Base-by-base conservation (phyloP, 2,888 invertebrate species). In the Lagria hirta region DNA sequence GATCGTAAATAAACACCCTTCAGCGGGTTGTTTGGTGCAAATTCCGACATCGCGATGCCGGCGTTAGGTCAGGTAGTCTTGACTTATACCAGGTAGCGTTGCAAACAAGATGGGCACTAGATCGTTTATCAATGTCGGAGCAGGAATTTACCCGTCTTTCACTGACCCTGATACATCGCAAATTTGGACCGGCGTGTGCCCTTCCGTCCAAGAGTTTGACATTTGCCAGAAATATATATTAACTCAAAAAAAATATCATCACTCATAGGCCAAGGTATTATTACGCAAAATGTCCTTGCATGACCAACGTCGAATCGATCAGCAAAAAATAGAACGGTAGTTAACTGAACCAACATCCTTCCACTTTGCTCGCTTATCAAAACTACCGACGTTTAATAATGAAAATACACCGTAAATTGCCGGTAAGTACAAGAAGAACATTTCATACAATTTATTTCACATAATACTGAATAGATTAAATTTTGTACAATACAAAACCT, bases 1-100 rank as follows among this genome's bases (percentile, higher is more conserved):
- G 58, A 56, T 60, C 58, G 58, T 60, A 60, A 60, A 60, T 60
- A 60, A 58, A 60, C 60, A 58, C 56, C 60, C 55, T 58, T 60
- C 58, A 55, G 48, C 49, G 48, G 57, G 60, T 55, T 60, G 58
- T 58, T 60, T 48, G 49, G 44, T 44, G 40, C 46, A 49, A 54
- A 60, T 57, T 57, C 54, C 55, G 22, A 13, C 29, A 46, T 21
- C 42, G 24, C 28, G 38, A 37, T 37, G 37, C 21, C 33, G 45
- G 29, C 41, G 37, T 13, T 43, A 48, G 55, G 57, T 54, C 54
- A 54, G 49, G 44, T 49, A 48, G 48, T 33, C 43, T 45, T 38
- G 40, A 48, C 40, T 51, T 51, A 45, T 48, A 53, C 53, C 57
- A 54, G 55, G 56, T 55, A 54, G 46, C 41, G 40, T 41, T 48